A percentile compares a stretch with the other conserved stretches of the same genome.
Conservation (phyloP, 2,113 vertebrate genomes). For the Lycaon pictus region DNA sequence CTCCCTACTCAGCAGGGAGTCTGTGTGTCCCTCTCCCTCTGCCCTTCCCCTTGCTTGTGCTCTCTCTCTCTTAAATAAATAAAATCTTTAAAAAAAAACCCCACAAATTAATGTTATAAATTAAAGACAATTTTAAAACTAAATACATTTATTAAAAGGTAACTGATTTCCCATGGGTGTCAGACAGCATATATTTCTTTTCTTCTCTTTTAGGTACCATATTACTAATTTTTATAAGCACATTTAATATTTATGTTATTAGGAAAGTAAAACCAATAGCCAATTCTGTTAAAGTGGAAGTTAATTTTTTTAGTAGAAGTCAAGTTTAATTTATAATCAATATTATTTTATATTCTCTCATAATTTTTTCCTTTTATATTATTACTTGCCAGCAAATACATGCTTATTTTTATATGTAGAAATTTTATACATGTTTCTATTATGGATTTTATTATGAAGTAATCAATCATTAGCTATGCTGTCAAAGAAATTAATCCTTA, state of each 20-base stretch:
- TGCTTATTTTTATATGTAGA: neutral
- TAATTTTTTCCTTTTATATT: constrained; percentile 35
- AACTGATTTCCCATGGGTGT: neutral
- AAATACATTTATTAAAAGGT: neutral
- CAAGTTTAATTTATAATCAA: neutral
- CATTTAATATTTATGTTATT: neutral
- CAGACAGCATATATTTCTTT: neutral
- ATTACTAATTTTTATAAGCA: neutral
- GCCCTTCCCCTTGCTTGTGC: neutral
- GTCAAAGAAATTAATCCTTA: constrained; percentile 68
- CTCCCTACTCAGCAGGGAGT: neutral
- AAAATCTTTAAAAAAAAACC: neutral
- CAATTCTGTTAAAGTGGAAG: neutral
- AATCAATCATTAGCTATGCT: constrained; percentile 61
- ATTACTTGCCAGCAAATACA: neutral
- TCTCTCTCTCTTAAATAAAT: neutral
- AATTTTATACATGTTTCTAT: constrained; percentile 61
- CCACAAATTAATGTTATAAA: neutral
- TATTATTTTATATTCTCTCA: constrained; percentile 35
- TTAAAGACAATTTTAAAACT: neutral
- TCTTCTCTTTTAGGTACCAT: neutral
- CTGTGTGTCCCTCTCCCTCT: neutral
- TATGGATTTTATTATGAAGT: constrained; percentile 48
- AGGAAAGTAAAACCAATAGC: neutral
- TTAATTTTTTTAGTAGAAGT: neutral